Percentiles rank a stretch among this genome's conserved stretches.
Conservation (phyloP, 1,140 invertebrate species). For the Bombus cullumanus region DNA sequence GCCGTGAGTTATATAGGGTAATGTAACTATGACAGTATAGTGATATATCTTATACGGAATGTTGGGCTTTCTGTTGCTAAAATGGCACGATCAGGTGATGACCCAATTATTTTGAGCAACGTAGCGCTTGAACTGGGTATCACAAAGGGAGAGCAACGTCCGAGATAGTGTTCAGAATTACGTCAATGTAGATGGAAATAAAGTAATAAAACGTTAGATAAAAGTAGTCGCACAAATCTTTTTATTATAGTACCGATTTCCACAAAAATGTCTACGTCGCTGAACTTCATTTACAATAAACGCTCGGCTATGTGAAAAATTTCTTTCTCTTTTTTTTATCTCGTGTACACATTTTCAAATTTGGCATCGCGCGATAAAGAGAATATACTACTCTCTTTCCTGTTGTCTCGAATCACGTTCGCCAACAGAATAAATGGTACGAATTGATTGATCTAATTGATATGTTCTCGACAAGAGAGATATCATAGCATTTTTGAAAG, state of each 20-base stretch:
- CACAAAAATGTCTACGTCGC: background rate
- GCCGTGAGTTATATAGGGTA: background rate
- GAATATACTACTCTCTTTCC: background rate
- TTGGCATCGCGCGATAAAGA: conserved; percentile 1
- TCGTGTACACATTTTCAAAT: background rate
- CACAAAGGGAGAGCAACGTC: background rate
- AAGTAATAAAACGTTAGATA: conserved; percentile 1
- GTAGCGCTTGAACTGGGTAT: background rate
- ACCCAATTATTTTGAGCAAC: background rate
- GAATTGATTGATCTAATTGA: background rate
- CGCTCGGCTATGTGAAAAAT: background rate
- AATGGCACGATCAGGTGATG: background rate
- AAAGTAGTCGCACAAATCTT: background rate
- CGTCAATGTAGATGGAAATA: background rate
- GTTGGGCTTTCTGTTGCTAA: background rate
- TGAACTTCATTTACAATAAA: background rate
- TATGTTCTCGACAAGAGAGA: background rate
- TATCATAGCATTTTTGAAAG: no score
- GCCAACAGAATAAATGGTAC: background rate
- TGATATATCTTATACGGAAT: background rate
- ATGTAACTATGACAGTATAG: background rate
- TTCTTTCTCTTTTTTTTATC: background rate
- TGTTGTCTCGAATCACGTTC: background rate
- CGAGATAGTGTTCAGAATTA: background rate
- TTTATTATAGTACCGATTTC: background rate